phyloP scores from a whole-genome alignment of 2,113 vertebrate species.

The Eulacestoma nigropectus region DNA sequence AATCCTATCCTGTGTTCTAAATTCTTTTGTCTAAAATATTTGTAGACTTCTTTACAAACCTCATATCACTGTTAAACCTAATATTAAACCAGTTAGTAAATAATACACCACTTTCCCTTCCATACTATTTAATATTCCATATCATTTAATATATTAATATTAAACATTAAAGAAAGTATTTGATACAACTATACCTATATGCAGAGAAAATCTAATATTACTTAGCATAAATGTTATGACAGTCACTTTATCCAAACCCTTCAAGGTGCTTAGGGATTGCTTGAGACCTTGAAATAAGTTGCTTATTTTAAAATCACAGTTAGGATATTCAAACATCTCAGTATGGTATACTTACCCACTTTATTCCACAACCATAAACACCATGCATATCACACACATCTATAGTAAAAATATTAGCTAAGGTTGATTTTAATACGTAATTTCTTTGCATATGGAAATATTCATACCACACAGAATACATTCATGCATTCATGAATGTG shows the following conservation, averaged over 20 bases:
- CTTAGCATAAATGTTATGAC: background rate
- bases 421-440: background rate
- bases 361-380: background rate
- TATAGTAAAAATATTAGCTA: background rate
- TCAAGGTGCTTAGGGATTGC: background rate
- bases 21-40: background rate
- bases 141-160: background rate
- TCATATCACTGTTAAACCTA: background rate
- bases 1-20: background rate
- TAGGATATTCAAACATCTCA: background rate
- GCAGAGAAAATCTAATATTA: background rate
- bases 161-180: background rate
- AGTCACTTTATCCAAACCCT: background rate
- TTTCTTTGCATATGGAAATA: background rate
- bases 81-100: background rate
- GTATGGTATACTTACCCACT: background rate
- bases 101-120: background rate
- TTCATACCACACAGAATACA: background rate
- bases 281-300: background rate
- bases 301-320: background rate
- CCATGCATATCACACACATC: background rate
- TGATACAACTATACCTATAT: background rate
- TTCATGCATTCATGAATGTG: background rate
- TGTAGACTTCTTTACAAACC: background rate
- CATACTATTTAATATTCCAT: background rate